These are phyloP conservation scores for Scaptodrosophila latifasciaeformis DNA, from an alignment of 2,888 invertebrate species.

Conservation along the genomic window DNA sequence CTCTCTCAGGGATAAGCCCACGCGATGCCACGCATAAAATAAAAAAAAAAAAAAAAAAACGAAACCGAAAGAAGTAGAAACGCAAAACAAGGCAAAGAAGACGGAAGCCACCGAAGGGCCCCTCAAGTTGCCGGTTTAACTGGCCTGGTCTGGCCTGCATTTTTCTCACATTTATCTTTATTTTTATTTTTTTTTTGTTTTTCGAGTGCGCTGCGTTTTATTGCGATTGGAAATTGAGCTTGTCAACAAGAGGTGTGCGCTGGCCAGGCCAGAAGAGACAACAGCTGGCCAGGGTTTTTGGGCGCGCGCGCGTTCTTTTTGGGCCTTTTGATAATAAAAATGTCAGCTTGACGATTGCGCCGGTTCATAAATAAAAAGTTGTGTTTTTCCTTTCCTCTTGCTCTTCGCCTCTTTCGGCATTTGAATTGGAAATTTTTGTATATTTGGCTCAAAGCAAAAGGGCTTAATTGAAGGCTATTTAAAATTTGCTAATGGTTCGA, in stretches of 20 bases:
- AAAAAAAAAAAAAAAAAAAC: slow-evolving; percentile 18
- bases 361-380: slow-evolving; percentile 70
- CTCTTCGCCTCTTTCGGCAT: too few relatives aligned
- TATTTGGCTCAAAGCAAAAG: background rate
- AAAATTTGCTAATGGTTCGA: slow-evolving; percentile 64
- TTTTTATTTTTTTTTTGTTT: slow-evolving; percentile 12
- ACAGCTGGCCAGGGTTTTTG: slow-evolving; percentile 57
- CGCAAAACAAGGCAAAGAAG: slow-evolving; percentile 24
- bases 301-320: slow-evolving; percentile 44
- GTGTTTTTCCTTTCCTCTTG: too few relatives aligned
- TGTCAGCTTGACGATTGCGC: slow-evolving; percentile 63
- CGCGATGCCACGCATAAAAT: slow-evolving; percentile 54
- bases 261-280: slow-evolving; percentile 17
- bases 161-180: slow-evolving; percentile 70
- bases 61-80: slow-evolving; percentile 15
- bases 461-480: slow-evolving; percentile 59
- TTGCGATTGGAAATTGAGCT: slow-evolving; percentile 69
- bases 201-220: slow-evolving; percentile 62
- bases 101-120: slow-evolving; percentile 15
- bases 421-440: slow-evolving; percentile 56
- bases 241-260: slow-evolving; percentile 56
- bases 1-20: slow-evolving; percentile 51
- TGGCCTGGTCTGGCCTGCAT: slow-evolving; percentile 41
- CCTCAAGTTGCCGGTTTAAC: background rate
- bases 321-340: slow-evolving; percentile 69